Evolutionary conservation across 1,140 invertebrate species (phyloP).

Genomic region (Psix sp.): DNA sequence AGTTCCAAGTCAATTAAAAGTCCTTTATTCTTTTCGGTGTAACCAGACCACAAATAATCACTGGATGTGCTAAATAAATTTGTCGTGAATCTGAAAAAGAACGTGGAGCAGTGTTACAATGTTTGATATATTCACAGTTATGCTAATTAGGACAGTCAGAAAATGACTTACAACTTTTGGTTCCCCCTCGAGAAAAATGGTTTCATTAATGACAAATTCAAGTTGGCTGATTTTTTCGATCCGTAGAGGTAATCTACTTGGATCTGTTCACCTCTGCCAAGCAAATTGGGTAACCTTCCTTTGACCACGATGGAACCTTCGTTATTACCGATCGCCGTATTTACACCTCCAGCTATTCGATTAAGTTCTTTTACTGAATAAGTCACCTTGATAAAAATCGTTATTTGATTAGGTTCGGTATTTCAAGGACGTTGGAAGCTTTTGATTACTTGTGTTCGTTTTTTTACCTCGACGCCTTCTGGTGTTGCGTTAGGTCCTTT

Average conservation of each 20-base stretch:
- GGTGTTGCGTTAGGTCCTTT: conserved; percentile 82
- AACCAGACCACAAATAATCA: conserved; percentile 89
- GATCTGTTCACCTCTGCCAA: conserved; percentile 88
- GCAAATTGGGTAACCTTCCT: conserved; percentile 85
- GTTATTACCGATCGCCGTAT: conserved; percentile 90
- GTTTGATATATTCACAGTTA: neutral
- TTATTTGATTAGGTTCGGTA: neutral
- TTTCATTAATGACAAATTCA: conserved; percentile 85
- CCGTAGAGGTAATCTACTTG: conserved; percentile 86
- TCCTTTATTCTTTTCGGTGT: conserved; percentile 82
- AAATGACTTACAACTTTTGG: conserved; percentile 68
- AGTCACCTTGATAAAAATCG: conserved; percentile 82
- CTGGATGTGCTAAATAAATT: conserved; percentile 84
- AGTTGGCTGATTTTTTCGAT: conserved; percentile 83
- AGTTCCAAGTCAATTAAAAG: conserved; percentile 82
- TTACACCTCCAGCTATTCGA: conserved; percentile 86
- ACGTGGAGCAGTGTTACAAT: too few species aligned
- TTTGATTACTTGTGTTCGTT: conserved; percentile 3
- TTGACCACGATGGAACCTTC: conserved; percentile 87
- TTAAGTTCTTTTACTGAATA: conserved; percentile 88
- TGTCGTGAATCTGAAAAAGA: conserved; percentile 75
- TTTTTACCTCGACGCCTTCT: conserved; percentile 85
- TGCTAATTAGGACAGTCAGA: neutral
- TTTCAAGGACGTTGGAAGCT: conserved; percentile 22
- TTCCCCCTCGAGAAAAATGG: conserved; percentile 80